A percentile compares a stretch with the other conserved stretches of the same genome.
These are phyloP conservation scores for Chelonus formosanus DNA, from an alignment of 2,888 invertebrate genomes.

Conservation along the genomic window DNA sequence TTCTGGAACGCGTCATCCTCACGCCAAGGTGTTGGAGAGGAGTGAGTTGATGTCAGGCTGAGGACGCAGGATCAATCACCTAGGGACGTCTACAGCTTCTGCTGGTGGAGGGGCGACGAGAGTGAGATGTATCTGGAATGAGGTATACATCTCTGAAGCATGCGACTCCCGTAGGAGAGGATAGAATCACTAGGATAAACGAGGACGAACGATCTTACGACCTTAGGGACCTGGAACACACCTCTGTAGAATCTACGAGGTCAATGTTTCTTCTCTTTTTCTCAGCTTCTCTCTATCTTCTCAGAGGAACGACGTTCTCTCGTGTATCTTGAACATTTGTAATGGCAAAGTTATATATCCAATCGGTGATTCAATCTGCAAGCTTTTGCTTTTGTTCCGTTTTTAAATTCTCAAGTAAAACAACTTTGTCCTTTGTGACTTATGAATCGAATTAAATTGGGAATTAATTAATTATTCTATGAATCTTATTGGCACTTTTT, in stretches of 20 bases:
- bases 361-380: slow-evolving; percentile 31
- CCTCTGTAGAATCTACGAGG: slow-evolving; percentile 20
- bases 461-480: background rate
- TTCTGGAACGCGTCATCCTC: slow-evolving; percentile 25
- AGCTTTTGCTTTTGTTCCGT: slow-evolving; percentile 24
- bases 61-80: slow-evolving; percentile 43
- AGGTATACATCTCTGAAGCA: slow-evolving; percentile 4
- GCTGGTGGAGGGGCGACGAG: slow-evolving; percentile 8
- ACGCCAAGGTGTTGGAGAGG: slow-evolving; percentile 14
- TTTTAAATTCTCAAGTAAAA: slow-evolving; percentile 13
- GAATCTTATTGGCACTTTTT: too few species aligned
- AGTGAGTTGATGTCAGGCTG: slow-evolving; percentile 30
- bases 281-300: slow-evolving; percentile 26
- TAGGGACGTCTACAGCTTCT: slow-evolving; percentile 30
- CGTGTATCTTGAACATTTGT: slow-evolving; percentile 15
- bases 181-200: slow-evolving; percentile 35
- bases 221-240: slow-evolving; percentile 37
- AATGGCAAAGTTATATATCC: slow-evolving; percentile 31
- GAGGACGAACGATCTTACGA: slow-evolving; percentile 42
- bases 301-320: slow-evolving; percentile 8
- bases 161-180: slow-evolving; percentile 21
- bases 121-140: slow-evolving; percentile 9
- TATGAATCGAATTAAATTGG: background rate
- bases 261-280: slow-evolving; percentile 22
- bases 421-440: background rate